These are phyloP conservation scores for Drosophila percnosoma DNA, from an alignment of 2,888 invertebrate genomes.

Conservation along the genomic window DNA sequence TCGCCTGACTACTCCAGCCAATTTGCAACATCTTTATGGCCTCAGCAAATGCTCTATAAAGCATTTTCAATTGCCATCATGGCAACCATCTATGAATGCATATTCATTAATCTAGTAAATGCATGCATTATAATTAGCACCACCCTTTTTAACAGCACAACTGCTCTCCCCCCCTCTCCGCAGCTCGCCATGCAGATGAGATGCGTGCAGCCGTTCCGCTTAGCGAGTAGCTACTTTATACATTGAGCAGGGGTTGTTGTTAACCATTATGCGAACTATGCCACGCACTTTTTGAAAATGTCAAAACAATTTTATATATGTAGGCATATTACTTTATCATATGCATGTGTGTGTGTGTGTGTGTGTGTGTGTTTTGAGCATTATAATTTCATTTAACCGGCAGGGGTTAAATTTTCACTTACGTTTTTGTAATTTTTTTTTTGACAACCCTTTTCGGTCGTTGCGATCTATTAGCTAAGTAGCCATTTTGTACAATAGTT, in stretches of 20 bases:
- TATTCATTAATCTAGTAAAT: slow-evolving; percentile 61
- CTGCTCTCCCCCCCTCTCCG: slow-evolving; percentile 1
- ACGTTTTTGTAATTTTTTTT: slow-evolving; percentile 1
- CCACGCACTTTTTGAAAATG: slow-evolving; percentile 75
- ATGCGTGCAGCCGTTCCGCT: slow-evolving; percentile 65
- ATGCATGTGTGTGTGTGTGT: slow-evolving; percentile 14
- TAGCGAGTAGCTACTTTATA: slow-evolving; percentile 31
- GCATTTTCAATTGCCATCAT: slow-evolving; percentile 14
- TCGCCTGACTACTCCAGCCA: neutral
- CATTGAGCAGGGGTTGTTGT: slow-evolving; percentile 56
- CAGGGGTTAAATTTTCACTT: slow-evolving; percentile 75
- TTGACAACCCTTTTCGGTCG: slow-evolving; percentile 65
- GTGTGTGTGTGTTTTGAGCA: slow-evolving; percentile 43
- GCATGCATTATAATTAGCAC: slow-evolving; percentile 74
- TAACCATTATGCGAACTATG: slow-evolving; percentile 51
- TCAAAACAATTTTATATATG: slow-evolving; percentile 75
- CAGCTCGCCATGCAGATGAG: slow-evolving; percentile 17
- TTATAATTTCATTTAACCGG: slow-evolving; percentile 75
- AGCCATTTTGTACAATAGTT: slow-evolving; percentile 81
- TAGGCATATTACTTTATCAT: slow-evolving; percentile 32
- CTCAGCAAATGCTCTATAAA: slow-evolving; percentile 19
- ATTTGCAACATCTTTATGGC: slow-evolving; percentile 4
- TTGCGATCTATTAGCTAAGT: slow-evolving; percentile 69
- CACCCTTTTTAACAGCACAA: slow-evolving; percentile 52
- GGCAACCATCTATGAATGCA: slow-evolving; percentile 24